Evolutionary conservation across 2,113 vertebrate species (phyloP).

Genomic region (Thunnus thynnus): DNA sequence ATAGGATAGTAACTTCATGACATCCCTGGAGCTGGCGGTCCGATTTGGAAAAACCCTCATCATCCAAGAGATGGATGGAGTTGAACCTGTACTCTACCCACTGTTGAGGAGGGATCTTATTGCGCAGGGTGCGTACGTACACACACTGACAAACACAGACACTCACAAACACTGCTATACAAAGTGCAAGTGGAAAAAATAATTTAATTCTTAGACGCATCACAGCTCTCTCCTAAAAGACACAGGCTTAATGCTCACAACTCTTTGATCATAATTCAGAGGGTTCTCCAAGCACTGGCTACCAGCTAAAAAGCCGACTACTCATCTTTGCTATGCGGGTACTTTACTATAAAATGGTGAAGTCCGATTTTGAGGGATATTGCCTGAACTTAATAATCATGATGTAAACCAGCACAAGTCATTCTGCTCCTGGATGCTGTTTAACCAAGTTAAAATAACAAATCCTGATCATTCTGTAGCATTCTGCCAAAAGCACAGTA

Average conservation of each 20-base stretch:
- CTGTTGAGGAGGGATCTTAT: constrained; percentile 93
- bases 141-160: constrained; percentile 14
- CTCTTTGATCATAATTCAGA: constrained; percentile 3
- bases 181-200: not conserved
- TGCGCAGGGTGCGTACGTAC: constrained; percentile 89
- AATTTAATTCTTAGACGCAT: not conserved
- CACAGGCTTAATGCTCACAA: too few species aligned
- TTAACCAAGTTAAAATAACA: not conserved
- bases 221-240: not conserved
- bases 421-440: not conserved
- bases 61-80: constrained; percentile 96
- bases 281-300: constrained; percentile 1
- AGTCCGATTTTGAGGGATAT: not conserved
- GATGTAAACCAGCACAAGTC: not conserved
- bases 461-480: not conserved
- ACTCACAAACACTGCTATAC: constrained; percentile 43
- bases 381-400: not conserved
- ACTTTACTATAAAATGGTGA: not conserved
- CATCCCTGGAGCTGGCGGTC: constrained; percentile 93
- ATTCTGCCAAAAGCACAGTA: too few species aligned
- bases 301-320: not conserved
- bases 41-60: constrained; percentile 98
- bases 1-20: constrained; percentile 95
- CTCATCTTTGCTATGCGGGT: not conserved
- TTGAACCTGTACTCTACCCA: constrained; percentile 96